Percentiles rank a stretch among this genome's conserved stretches.
phyloP scores from a whole-genome alignment of 2,797 vertebrate species.

The Hippopotamyrus pictus region DNA sequence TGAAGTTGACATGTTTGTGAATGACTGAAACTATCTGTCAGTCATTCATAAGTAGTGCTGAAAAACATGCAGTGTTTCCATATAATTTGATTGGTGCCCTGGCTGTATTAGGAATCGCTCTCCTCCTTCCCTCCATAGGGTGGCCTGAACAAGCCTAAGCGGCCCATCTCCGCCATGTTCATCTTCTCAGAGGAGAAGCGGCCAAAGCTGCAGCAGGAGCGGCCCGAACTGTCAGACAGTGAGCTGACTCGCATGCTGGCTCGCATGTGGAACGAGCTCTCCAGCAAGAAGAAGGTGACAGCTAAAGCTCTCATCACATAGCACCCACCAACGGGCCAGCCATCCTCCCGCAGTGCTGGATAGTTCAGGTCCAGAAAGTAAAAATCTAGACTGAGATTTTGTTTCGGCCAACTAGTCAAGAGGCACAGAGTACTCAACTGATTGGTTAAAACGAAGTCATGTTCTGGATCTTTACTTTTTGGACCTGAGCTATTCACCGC shows the following conservation, averaged over 20 bases:
- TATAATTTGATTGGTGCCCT: not conserved
- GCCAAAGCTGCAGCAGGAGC: slow-evolving; percentile 86
- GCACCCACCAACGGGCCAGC: not conserved
- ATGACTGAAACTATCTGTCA: not conserved
- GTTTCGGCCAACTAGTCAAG: not conserved
- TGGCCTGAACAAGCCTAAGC: slow-evolving; percentile 84
- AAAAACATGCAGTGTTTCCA: not conserved
- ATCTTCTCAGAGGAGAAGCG: slow-evolving; percentile 96
- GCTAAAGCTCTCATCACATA: not conserved
- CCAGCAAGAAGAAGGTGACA: slow-evolving; percentile 90
- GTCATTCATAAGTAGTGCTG: not conserved
- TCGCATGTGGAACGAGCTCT: slow-evolving; percentile 94
- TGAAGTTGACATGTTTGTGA: not conserved
- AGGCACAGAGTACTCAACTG: not conserved
- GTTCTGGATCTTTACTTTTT: not conserved
- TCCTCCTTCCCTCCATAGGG: slow-evolving; percentile 38
- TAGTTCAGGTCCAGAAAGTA: not conserved
- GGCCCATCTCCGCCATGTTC: slow-evolving; percentile 96
- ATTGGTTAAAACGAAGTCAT: not conserved
- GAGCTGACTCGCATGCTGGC: slow-evolving; percentile 89
- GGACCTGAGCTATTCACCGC: not conserved
- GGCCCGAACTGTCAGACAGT: slow-evolving; percentile 82
- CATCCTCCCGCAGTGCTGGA: not conserved
- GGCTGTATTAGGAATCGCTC: not conserved
- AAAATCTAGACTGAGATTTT: not conserved